Evolutionary conservation across 1,140 invertebrate species (phyloP).

Genomic region (Camponotus floridanus): DNA sequence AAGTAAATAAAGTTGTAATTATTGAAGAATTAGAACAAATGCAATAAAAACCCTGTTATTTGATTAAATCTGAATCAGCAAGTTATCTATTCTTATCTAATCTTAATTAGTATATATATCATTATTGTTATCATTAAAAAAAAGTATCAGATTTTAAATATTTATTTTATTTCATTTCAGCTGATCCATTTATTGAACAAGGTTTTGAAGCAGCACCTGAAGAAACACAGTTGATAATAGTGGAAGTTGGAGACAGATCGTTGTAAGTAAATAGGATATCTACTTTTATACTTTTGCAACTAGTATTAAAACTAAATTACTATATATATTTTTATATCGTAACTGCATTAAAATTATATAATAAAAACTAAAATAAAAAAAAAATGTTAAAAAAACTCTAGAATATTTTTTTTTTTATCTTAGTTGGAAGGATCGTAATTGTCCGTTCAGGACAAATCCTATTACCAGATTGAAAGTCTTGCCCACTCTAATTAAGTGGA

Average conservation of each 20-base stretch:
- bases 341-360: neutral
- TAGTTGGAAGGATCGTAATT: conserved; percentile 92
- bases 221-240: conserved; percentile 88
- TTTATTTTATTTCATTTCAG: conserved; percentile 81
- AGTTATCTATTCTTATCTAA: conserved; percentile 1
- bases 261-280: conserved; percentile 86
- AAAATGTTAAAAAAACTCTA: neutral
- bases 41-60: neutral
- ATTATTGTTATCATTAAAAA: neutral
- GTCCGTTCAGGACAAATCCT: conserved; percentile 90
- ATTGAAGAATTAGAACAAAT: no score
- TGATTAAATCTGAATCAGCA: neutral
- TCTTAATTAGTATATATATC: neutral
- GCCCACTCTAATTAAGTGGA: conserved; percentile 91
- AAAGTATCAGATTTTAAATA: neutral
- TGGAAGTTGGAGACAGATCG: conserved; percentile 90
- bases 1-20: no score
- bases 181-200: conserved; percentile 88
- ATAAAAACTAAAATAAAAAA: neutral
- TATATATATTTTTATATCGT: neutral
- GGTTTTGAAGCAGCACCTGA: conserved; percentile 87
- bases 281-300: neutral
- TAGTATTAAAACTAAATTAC: neutral
- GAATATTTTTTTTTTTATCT: conserved; percentile 5
- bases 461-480: conserved; percentile 90